Evolutionary conservation across 2,888 invertebrate genomes (phyloP).

Genomic region (Oligia strigilis): DNA sequence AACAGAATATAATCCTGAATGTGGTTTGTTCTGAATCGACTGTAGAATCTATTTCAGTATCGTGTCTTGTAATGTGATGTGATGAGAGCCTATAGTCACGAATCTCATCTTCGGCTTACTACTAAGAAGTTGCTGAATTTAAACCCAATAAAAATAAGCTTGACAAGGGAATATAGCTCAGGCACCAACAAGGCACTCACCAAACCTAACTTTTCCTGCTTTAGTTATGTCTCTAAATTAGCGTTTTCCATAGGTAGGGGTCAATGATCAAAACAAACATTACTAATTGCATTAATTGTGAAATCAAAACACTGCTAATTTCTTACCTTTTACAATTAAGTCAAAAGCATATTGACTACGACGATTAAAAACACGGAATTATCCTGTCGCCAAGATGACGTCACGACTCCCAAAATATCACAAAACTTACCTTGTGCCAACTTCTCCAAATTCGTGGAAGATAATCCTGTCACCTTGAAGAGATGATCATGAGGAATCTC

Average conservation of each 20-base stretch:
- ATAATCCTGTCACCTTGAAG: conserved; percentile 85
- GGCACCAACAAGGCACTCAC: not conserved
- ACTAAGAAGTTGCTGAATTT: too few relatives aligned
- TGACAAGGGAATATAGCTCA: not conserved
- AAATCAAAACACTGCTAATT: not conserved
- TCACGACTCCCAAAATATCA: conserved; percentile 4
- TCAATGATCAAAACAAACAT: not conserved
- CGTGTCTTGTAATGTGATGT: too few relatives aligned
- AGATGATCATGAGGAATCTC: conserved; percentile 86
- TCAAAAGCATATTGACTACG: too few relatives aligned
- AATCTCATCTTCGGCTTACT: not conserved
- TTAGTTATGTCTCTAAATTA: too few relatives aligned
- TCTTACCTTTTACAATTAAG: not conserved
- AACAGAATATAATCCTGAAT: not conserved
- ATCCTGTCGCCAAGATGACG: not conserved
- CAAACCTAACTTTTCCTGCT: not conserved
- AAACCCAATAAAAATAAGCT: too few relatives aligned
- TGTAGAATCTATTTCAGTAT: not conserved
- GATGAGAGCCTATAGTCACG: too few relatives aligned
- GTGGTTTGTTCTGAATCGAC: not conserved
- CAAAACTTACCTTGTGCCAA: conserved; percentile 81
- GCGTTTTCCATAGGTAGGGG: not conserved
- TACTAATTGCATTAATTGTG: not conserved
- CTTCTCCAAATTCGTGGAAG: conserved; percentile 84
- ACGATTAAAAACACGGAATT: not conserved